Evolutionary conservation across 2,888 invertebrate genomes (phyloP), one percentile per base, ranked within the genome.

Genomic region (Caenorhabditis panamensis): DNA sequence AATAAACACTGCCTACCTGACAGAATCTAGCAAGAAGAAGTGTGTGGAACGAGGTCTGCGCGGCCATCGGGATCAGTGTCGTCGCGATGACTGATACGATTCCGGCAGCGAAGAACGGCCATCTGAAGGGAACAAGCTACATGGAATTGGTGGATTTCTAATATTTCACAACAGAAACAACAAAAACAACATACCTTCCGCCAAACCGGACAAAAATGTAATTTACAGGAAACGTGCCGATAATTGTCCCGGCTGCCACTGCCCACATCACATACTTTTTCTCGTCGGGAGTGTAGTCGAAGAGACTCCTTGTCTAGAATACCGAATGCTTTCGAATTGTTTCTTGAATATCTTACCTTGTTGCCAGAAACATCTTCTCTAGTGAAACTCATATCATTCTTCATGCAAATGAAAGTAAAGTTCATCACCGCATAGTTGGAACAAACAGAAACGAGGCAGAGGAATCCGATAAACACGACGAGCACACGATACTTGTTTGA

Each of bases 321-420:
- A n/a, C n/a, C n/a, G n/a, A n/a, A n/a, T n/a, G n/a, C n/a, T n/a
- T n/a, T n/a, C n/a, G n/a, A n/a, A n/a, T n/a, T n/a, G n/a, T n/a
- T n/a, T n/a, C n/a, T n/a, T n/a, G n/a, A n/a, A n/a, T n/a, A n/a
- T n/a, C n/a, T n/a, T n/a, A n/a, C n/a, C n/a, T n/a, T n/a, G n/a
- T n/a, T n/a, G n/a, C n/a, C n/a, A n/a, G n/a, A n/a, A n/a, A n/a
- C n/a, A 62, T 73, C 72, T 8, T 62, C 62, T 41, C 72, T 61
- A 2, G 26, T 54, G 37, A 75, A 79, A 37, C 73, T 76, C 58
- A 75, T 47, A 62, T 86, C 85, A n/a, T 64, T 59, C 41, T 79
- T 80, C 87, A 87, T 87, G 69, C 87, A 87, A 59, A 87, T 87
- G 56, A 87, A 85, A 11, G 87, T 86, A 72, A 87, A 86, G 44